A percentile compares a stretch with the other conserved stretches of the same genome.
Conservation (phyloP, 2,113 vertebrate genomes). For the Pristiophorus japonicus region DNA sequence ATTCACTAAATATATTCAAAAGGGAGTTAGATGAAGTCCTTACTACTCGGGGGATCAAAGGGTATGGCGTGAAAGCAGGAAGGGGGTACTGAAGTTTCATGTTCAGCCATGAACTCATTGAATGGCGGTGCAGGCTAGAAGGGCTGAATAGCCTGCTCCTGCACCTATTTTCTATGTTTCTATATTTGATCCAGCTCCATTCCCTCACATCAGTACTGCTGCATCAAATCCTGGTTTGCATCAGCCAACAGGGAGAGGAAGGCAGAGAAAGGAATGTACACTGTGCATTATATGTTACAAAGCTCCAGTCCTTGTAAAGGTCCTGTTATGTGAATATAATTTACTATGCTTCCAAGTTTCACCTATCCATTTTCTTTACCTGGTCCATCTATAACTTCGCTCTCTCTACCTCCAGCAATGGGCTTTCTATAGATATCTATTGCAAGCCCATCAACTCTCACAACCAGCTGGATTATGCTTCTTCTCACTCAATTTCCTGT, state of each 20-base stretch:
- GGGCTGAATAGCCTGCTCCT: too few species aligned
- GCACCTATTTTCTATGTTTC: too few species aligned
- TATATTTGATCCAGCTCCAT: not conserved
- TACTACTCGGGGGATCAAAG: too few species aligned
- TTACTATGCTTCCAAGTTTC: not conserved
- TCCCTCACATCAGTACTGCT: not conserved
- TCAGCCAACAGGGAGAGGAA: not conserved
- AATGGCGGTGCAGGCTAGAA: too few species aligned
- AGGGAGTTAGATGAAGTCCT: too few species aligned
- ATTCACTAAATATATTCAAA: too few species aligned
- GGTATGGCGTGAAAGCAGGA: too few species aligned
- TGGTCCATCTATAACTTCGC: not conserved
- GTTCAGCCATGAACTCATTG: too few species aligned
- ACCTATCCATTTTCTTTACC: not conserved
- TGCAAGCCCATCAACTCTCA: not conserved
- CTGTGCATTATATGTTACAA: not conserved
- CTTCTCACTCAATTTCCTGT: not conserved
- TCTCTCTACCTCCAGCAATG: not conserved
- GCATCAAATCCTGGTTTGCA: not conserved
- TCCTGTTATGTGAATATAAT: not conserved
- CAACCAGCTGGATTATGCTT: not conserved
- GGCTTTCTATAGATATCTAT: not conserved
- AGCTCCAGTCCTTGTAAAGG: not conserved
- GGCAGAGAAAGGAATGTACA: not conserved
- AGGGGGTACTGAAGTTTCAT: too few species aligned